Conservation (phyloP, 1,140 invertebrate genomes). For the Halictus rubicundus region DNA sequence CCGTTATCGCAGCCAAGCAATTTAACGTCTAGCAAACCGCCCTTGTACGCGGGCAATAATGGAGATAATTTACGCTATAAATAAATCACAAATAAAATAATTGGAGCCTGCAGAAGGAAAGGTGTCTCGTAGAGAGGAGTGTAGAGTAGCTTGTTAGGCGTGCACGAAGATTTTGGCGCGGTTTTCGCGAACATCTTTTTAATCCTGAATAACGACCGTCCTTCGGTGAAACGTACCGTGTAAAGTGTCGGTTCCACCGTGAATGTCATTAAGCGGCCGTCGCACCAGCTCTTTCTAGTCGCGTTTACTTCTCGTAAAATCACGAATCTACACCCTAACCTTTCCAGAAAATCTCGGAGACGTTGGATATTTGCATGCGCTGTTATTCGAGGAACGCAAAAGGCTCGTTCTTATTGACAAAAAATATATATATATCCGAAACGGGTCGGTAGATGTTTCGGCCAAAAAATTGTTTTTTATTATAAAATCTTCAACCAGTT, state of each 20-base stretch:
- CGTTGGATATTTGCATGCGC: not conserved
- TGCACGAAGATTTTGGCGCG: slow-evolving; percentile 17
- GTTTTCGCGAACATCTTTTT: slow-evolving; percentile 38
- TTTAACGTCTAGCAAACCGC: no score
- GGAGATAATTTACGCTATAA: not conserved
- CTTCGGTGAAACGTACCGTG: slow-evolving; percentile 28
- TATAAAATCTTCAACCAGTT: not conserved
- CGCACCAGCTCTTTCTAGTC: slow-evolving; percentile 13
- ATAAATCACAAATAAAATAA: not conserved
- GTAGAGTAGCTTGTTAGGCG: not conserved
- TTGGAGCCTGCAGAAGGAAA: not conserved
- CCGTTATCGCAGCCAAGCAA: no score
- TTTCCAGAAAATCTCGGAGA: not conserved
- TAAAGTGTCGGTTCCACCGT: slow-evolving; percentile 9
- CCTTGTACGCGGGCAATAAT: no score
- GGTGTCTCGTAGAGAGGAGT: not conserved
- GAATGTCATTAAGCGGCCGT: slow-evolving; percentile 16
- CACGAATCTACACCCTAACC: not conserved
- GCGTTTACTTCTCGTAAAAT: slow-evolving; percentile 16
- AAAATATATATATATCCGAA: no score
- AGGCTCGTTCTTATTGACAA: not conserved
- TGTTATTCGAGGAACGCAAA: not conserved
- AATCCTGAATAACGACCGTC: slow-evolving; percentile 64
- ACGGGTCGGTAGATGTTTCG: not conserved
- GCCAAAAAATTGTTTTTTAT: not conserved